phyloP scores from a whole-genome alignment of 2,797 vertebrate genomes.

The Moxostoma hubbsi region DNA sequence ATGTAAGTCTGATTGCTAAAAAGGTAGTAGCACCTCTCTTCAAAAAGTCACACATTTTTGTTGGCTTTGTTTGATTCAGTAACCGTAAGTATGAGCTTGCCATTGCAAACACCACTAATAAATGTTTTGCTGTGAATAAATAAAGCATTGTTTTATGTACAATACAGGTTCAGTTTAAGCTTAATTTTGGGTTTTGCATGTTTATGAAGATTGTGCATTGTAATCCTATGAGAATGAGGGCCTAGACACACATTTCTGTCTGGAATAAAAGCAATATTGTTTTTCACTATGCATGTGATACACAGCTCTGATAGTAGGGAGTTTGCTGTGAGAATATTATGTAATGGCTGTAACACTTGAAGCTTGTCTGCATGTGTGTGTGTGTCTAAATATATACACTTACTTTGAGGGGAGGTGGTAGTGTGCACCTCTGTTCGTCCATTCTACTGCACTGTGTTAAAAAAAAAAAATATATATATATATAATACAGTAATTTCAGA shows the following conservation, averaged over 20 bases:
- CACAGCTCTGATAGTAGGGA: neutral
- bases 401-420: constrained; percentile 94
- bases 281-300: constrained; percentile 13
- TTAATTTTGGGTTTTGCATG: too few species aligned
- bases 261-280: constrained; percentile 5
- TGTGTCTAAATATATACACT: constrained; percentile 68
- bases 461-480: constrained; percentile 34
- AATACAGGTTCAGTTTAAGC: too few species aligned
- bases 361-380: constrained; percentile 53
- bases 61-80: too few species aligned
- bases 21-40: too few species aligned
- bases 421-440: constrained; percentile 91
- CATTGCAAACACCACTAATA: too few species aligned
- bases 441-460: constrained; percentile 89
- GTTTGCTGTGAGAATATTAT: neutral
- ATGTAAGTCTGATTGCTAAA: too few species aligned
- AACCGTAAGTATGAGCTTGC: too few species aligned
- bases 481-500: neutral
- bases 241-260: neutral
- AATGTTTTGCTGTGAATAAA: too few species aligned
- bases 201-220: too few species aligned
- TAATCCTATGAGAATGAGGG: constrained; percentile 3
- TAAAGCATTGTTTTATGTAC: too few species aligned
- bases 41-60: too few species aligned
- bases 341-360: constrained; percentile 19